A percentile compares a stretch with the other conserved stretches of the same genome.
Evolutionary conservation across 2,113 vertebrate genomes (phyloP).

Genomic region (Phylloscopus whistleri): DNA sequence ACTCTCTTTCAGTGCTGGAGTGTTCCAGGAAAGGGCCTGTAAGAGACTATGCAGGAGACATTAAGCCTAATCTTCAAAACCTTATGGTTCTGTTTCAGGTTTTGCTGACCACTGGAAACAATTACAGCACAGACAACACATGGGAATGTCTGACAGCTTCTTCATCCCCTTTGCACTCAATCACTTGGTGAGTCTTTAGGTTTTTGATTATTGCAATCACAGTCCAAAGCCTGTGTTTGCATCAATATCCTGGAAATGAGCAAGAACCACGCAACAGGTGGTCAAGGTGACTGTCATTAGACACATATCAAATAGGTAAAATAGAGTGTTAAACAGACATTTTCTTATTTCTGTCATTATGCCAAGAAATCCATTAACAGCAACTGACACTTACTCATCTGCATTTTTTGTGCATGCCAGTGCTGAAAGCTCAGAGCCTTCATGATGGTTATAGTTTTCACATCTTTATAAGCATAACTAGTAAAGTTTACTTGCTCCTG

Average conservation of each 20-base stretch:
- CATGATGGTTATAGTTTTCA: neutral
- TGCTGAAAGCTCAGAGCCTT: neutral
- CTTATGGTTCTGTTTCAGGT: constrained; percentile 28
- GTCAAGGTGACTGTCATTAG: neutral
- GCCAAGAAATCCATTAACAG: neutral
- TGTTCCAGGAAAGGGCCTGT: constrained; percentile 50
- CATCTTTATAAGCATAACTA: neutral
- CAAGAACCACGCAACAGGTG: neutral
- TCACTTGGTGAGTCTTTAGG: neutral
- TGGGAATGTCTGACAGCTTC: constrained; percentile 51
- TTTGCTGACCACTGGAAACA: constrained; percentile 65
- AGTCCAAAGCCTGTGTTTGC: neutral
- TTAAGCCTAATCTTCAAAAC: constrained; percentile 47
- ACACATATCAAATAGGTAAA: neutral
- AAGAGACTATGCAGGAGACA: constrained; percentile 9
- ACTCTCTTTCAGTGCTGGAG: constrained; percentile 26
- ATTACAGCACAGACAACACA: constrained; percentile 55
- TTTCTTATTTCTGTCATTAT: neutral
- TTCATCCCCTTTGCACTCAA: neutral
- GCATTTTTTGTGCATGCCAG: neutral
- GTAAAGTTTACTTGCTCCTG: neutral
- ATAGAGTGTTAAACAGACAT: neutral
- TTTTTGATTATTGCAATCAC: neutral
- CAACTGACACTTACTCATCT: neutral
- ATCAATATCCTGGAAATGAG: neutral